phyloP scores from a whole-genome alignment of 1,140 invertebrate genomes.

The Homalodisca vitripennis region DNA sequence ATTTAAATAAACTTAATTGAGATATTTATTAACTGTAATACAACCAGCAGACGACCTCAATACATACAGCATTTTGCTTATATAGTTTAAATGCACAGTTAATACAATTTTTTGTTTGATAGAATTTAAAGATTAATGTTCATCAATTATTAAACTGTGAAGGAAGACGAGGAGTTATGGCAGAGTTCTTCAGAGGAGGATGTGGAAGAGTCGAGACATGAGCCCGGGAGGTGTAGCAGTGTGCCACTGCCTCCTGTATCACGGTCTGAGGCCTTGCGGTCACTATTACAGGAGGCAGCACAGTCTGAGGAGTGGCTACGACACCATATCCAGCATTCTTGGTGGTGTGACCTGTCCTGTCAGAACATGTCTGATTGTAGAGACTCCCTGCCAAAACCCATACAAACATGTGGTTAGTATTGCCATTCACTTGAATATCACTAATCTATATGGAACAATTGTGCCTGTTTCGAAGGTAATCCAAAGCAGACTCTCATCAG shows the following conservation, averaged over 20 bases:
- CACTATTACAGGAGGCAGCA: not conserved
- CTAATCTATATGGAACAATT: too few relatives aligned
- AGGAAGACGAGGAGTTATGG: conserved; percentile 14
- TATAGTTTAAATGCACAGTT: too few relatives aligned
- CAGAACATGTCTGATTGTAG: not conserved
- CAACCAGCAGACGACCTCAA: too few relatives aligned
- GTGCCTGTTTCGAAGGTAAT: too few relatives aligned
- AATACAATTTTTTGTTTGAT: too few relatives aligned
- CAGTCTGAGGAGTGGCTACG: not conserved
- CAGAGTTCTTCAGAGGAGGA: not conserved
- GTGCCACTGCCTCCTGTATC: not conserved
- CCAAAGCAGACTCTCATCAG: too few relatives aligned
- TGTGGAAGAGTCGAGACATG: not conserved
- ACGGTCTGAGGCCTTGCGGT: too few relatives aligned
- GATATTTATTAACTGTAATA: too few relatives aligned
- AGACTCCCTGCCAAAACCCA: not conserved
- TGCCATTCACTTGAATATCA: not conserved
- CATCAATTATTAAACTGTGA: too few relatives aligned
- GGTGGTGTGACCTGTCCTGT: not conserved
- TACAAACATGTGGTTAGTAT: conserved; percentile 5
- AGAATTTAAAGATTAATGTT: too few relatives aligned
- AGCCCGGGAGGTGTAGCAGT: not conserved
- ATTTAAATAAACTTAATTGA: too few relatives aligned
- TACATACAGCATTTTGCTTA: too few relatives aligned
- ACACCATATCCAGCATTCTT: not conserved